Percentiles rank a stretch among this genome's conserved stretches.
Evolutionary conservation across 2,113 vertebrate species (phyloP).

Genomic region (Rallus limicola): DNA sequence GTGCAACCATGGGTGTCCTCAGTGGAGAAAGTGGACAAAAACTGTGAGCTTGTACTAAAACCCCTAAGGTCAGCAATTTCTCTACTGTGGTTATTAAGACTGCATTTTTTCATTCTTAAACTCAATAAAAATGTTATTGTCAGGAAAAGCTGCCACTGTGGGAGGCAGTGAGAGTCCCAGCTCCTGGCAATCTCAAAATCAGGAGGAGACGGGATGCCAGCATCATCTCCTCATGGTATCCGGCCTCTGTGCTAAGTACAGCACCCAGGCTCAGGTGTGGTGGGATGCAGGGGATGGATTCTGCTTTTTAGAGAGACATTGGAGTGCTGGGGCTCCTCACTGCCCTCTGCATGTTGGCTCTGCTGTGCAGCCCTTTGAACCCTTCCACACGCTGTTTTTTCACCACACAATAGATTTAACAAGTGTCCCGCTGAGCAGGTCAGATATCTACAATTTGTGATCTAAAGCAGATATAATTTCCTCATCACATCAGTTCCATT

Average conservation of each 20-base stretch:
- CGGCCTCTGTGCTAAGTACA: accelerated
- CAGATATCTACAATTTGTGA: not conserved
- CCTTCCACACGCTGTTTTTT: not conserved
- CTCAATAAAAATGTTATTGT: not conserved
- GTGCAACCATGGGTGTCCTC: not conserved
- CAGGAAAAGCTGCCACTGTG: not conserved
- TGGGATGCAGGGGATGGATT: not conserved
- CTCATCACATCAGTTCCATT: not conserved
- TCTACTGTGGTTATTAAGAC: not conserved
- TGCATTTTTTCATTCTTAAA: not conserved
- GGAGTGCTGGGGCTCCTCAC: not conserved
- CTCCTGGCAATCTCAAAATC: not conserved
- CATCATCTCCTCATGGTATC: not conserved
- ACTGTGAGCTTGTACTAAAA: not conserved
- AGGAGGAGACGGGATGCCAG: not conserved
- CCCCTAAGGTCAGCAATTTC: not conserved
- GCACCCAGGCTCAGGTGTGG: not conserved
- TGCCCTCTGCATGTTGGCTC: not conserved
- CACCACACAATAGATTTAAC: accelerated
- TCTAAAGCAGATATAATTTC: not conserved
- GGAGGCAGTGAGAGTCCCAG: not conserved
- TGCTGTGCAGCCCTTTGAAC: not conserved
- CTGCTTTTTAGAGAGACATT: not conserved
- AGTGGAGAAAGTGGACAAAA: not conserved
- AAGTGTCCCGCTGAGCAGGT: not conserved